These are phyloP conservation scores for Erebia palarica DNA, from an alignment of 2,888 invertebrate genomes.

Conservation along the genomic window DNA sequence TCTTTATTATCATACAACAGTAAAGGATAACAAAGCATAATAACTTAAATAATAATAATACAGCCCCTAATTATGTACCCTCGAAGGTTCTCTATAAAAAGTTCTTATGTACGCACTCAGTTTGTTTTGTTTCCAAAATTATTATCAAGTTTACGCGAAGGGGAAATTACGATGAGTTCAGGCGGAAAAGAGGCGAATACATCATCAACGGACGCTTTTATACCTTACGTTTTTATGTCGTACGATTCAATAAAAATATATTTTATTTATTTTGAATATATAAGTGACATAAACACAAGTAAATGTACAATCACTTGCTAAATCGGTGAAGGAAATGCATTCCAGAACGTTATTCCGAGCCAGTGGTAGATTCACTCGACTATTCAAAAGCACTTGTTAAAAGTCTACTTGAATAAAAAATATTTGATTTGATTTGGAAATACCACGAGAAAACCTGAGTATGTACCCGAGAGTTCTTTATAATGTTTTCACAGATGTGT, in stretches of 20 bases:
- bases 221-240: neutral
- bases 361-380: too few relatives aligned
- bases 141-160: slow-evolving; percentile 46
- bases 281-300: too few relatives aligned
- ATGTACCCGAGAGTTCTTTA: too few relatives aligned
- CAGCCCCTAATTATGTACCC: slow-evolving; percentile 41
- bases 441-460: neutral
- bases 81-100: slow-evolving; percentile 45
- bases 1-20: slow-evolving; percentile 17
- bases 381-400: too few relatives aligned
- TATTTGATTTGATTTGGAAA: too few relatives aligned
- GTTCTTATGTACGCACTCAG: slow-evolving; percentile 39
- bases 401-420: too few relatives aligned
- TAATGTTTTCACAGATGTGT: too few relatives aligned
- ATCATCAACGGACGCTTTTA: slow-evolving; percentile 13
- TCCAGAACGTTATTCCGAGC: too few relatives aligned
- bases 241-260: slow-evolving; percentile 1
- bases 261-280: too few relatives aligned
- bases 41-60: slow-evolving; percentile 22
- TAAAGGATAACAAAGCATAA: neutral
- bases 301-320: neutral
- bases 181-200: slow-evolving; percentile 21
- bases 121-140: slow-evolving; percentile 47
- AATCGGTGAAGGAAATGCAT: neutral
- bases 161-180: slow-evolving; percentile 42